These are phyloP conservation scores for Desmodus rotundus DNA, from an alignment of 2,113 vertebrate species.

Conservation along the genomic window DNA sequence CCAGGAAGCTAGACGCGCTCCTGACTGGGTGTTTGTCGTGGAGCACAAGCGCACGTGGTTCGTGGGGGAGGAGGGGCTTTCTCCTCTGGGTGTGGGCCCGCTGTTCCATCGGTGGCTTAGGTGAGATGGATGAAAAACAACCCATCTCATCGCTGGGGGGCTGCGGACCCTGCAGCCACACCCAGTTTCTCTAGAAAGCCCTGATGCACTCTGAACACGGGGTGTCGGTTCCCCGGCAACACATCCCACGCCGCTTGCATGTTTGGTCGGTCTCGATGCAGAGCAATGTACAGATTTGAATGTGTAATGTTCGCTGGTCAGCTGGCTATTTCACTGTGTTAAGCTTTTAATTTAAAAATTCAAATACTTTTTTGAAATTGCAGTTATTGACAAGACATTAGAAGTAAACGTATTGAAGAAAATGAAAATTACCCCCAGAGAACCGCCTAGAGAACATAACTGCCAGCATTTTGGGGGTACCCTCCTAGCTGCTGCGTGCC, in stretches of 20 bases:
- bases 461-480: rapidly evolving
- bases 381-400: background rate
- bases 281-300: background rate
- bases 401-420: background rate
- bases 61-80: background rate
- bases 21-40: rapidly evolving
- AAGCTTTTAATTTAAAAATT: background rate
- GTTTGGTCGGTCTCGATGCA: background rate
- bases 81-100: no score
- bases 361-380: background rate
- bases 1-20: rapidly evolving
- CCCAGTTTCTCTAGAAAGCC: background rate
- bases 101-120: rapidly evolving
- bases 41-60: rapidly evolving
- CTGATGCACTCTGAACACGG: background rate
- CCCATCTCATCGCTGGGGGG: background rate
- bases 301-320: background rate
- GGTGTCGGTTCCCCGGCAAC: rapidly evolving
- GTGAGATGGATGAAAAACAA: background rate
- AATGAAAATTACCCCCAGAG: background rate
- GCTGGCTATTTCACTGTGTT: background rate
- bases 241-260: rapidly evolving
- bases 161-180: rapidly evolving
- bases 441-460: rapidly evolving
- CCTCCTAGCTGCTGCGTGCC: rapidly evolving